Base-by-base conservation (phyloP, 2,888 invertebrate species). In the Agrochola litura region DNA sequence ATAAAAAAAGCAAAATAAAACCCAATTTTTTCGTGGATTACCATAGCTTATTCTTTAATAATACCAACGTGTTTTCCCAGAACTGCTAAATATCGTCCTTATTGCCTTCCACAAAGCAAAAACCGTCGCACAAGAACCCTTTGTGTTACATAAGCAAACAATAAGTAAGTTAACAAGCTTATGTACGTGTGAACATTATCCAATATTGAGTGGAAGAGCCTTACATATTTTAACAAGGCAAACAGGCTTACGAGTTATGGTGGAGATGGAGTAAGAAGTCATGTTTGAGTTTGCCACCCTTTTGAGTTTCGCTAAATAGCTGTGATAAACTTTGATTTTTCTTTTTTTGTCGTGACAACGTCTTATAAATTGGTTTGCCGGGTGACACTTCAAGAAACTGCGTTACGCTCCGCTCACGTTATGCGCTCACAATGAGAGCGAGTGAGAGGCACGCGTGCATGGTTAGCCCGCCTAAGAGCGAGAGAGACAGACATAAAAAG, bases 151-250 rank as follows among this genome's bases (percentile, higher is more conserved):
- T 75, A 77, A 77, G 63, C 75, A 82, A 78, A 77, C 73, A 74
- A 77, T 79, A 73, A 68, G 68, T 70, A 76, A 60, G 78, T 72
- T 87, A 87, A 87, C 86, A 87, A 70, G 87, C 81, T 87, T 88
- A 87, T 80, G 71, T 79, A 79, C 72, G 86, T 79, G 81, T 82
- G 74, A 86, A 79, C 88, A 81, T 86, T 88, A 87, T 86, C 86
- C 86, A 88, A 86, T 87, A 87, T 86, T 82, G 80, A 82, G 78
- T 75, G 54, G 66, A 66, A 67, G 73, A 77, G 71, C 69, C 81
- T 82, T 77, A 73, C 82, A 82, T 84, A 77, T 84, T 85, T 81
- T 73, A 81, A 73, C 66, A 54, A 68, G 52, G 68, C 30, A 82
- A 88, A 88, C 74, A 85, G 65, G 86, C 85, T 87, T 88, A 87